Base-by-base conservation (phyloP, 92 coral and sea anemone genomes). In the Galaxea fascicularis region DNA sequence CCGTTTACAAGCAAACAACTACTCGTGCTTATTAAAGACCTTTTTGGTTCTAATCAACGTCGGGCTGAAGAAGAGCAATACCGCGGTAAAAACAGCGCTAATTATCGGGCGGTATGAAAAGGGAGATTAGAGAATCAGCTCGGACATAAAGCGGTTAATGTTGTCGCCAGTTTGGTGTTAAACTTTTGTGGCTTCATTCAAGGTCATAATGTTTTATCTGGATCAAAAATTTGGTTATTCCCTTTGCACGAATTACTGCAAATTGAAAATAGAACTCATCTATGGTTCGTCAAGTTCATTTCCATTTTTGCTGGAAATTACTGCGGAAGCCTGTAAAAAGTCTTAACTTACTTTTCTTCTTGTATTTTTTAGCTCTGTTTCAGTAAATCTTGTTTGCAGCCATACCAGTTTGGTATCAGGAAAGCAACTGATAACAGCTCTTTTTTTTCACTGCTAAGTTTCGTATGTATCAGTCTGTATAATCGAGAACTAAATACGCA, bases 11-110 rank as follows among this genome's bases (percentile, higher is more conserved):
- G 77, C 69, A 69, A 69, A 70, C 85, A 68, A 81, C 22, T 81
- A 56, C 24, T 77, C 58, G 29, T 41, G 77, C 77, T 66, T 69
- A 68, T 49, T 31, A 81, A 81, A 81, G 45, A 54, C 25, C 58
- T 39, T 69, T 70, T 81, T 31, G 49, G 77, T 69, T 71, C 22
- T 69, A 80, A 69, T 71, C 20, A 71, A 45, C 71, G 10, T 21
- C 78, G 27, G 77, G 56, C 85, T 71, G 85, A 27, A 56, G 85
- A 45, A 56, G 77, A 81, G 85, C 85, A 81, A 81, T 69, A 53
- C 69, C 31, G 41, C 9, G 30, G 0, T 22, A n/a, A 60, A 28
- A 60, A 21, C 24, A 13, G 29, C 30, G 41, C 14, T 60, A 28
- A 60, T 22, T 22, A 60, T 22, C 66, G 66, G 29, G 44, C 65